Evolutionary conservation across 2,797 vertebrate species (phyloP), one percentile per base, ranked within the genome.

Genomic region (Poecilia gillii): DNA sequence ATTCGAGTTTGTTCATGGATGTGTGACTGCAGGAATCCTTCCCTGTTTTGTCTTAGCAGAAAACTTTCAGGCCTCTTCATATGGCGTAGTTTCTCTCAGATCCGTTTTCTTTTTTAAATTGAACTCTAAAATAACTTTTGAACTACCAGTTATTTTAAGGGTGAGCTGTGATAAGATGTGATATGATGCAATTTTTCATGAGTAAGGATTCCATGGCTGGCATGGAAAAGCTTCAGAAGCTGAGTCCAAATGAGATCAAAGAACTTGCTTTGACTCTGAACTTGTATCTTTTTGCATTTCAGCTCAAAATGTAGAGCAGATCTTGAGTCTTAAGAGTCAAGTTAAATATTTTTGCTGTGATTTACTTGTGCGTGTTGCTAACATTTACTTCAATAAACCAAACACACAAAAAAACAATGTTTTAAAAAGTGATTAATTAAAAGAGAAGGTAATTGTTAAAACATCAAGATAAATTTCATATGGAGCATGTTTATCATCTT

Each of bases 221-320:
- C n/a, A 62, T 68, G n/a, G 33, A 57, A 81, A 87, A 59, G 28
- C 59, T 74, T 73, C 68, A 76, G 23, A 85, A 43, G 71, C 20
- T 64, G n/a, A 85, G 73, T 81, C 43, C 43, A 88, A 82, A 83
- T 70, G 31, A 4, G 53, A 81, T 49, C 57, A 83, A 80, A 75
- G 31, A 43, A 74, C 6, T 53, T 80, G 53, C 11, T 68, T 74
- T 72, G n/a, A 5, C 73, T 74, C 36, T 45, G 14, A 41, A 13
- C 31, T 71, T 84, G 6, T 78, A 77, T 79, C 81, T 77, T 66
- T 75, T 76, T 4, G 33, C 20, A 76, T 84, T 83, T 25, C 13
- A 33, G 18, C 12, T 76, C 75, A 84, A 81, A 78, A 75, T 25
- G 36, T 41, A 23, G 20, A 68, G 64, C 74, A 49, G 25, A 76